These are phyloP conservation scores for Malurus cyaneus DNA, from an alignment of 2,113 vertebrate species.

Conservation along the genomic window DNA sequence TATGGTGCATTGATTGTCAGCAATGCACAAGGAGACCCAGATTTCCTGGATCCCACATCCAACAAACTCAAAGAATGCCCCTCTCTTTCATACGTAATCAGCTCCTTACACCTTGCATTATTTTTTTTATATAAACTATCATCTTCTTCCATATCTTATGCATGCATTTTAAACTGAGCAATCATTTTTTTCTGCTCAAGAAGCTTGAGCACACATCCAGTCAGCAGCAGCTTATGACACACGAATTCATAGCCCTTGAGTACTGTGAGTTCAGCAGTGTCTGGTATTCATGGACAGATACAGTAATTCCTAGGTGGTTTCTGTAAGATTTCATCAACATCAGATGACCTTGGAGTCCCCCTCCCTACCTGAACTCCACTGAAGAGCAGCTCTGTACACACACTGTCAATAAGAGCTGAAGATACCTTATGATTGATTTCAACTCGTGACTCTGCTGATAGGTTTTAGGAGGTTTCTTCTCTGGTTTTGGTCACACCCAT, in stretches of 20 bases:
- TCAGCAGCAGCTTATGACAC: background rate
- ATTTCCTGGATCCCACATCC: background rate
- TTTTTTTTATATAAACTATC: background rate
- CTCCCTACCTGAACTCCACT: background rate
- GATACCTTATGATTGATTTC: background rate
- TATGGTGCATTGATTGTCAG: background rate
- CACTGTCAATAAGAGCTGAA: background rate
- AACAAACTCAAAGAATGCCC: background rate
- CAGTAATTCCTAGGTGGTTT: background rate
- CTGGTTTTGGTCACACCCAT: background rate
- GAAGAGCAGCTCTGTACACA: background rate
- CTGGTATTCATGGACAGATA: background rate
- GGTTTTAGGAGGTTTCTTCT: background rate
- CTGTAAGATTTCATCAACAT: background rate
- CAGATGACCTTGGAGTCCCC: background rate
- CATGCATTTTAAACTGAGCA: rapidly evolving
- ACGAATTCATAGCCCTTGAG: background rate
- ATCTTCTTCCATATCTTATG: background rate
- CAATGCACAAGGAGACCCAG: background rate
- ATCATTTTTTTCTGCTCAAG: background rate
- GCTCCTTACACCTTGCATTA: background rate
- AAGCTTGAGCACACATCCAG: background rate
- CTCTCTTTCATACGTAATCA: background rate
- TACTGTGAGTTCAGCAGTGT: background rate
- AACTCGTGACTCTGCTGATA: background rate